Evolutionary conservation across 2,888 invertebrate genomes (phyloP).

Genomic region (Adelognathus sp.): DNA sequence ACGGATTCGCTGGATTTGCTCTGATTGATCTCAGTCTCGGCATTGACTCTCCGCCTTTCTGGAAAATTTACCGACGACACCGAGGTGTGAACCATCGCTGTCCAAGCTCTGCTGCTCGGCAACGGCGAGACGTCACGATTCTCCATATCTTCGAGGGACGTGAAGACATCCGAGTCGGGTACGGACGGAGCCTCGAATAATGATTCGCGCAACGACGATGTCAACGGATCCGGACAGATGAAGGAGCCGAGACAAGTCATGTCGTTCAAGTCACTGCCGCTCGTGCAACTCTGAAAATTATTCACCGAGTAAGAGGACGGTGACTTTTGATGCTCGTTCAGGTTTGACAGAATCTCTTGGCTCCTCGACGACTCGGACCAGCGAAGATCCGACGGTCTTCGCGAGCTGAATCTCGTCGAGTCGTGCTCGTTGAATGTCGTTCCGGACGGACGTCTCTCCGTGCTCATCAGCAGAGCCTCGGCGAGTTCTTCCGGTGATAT

Average conservation of each 20-base stretch:
- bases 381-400: slow-evolving; percentile 76
- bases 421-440: slow-evolving; percentile 75
- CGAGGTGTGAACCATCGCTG: slow-evolving; percentile 63
- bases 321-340: slow-evolving; percentile 69
- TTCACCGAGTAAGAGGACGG: slow-evolving; percentile 78
- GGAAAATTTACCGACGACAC: slow-evolving; percentile 72
- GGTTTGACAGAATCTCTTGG: slow-evolving; percentile 74
- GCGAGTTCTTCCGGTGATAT: slow-evolving; percentile 66
- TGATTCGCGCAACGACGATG: slow-evolving; percentile 76
- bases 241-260: slow-evolving; percentile 75
- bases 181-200: slow-evolving; percentile 75
- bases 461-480: slow-evolving; percentile 66
- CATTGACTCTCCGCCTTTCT: slow-evolving; percentile 26
- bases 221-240: slow-evolving; percentile 75
- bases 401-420: slow-evolving; percentile 74
- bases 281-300: slow-evolving; percentile 74
- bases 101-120: neutral
- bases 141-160: slow-evolving; percentile 76
- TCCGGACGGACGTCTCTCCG: slow-evolving; percentile 65
- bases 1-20: slow-evolving; percentile 76
- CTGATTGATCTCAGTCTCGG: slow-evolving; percentile 63
- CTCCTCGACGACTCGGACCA: slow-evolving; percentile 79
- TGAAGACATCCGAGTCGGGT: slow-evolving; percentile 75
- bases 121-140: slow-evolving; percentile 55
- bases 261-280: slow-evolving; percentile 76